Conservation (phyloP, 1,140 invertebrate genomes). For the Drosophila suzukii region DNA sequence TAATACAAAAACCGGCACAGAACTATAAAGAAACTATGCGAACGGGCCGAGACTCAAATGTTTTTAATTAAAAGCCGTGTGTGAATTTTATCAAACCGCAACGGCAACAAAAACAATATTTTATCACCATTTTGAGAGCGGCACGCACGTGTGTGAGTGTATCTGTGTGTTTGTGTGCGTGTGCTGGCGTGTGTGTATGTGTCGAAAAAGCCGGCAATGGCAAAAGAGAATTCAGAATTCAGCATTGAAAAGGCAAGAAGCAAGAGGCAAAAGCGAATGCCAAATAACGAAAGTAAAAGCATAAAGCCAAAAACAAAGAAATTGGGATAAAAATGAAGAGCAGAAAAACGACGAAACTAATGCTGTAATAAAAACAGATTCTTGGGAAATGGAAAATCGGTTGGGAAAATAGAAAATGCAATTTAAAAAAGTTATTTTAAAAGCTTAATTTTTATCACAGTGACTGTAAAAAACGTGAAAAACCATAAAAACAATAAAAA, state of each 20-base stretch:
- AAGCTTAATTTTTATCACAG: too few species aligned
- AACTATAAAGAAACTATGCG: constrained; percentile 44
- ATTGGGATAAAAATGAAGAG: constrained; percentile 19
- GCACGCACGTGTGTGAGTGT: constrained; percentile 34
- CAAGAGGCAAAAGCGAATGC: constrained; percentile 45
- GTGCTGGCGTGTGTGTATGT: constrained; percentile 44
- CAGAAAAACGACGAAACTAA: constrained; percentile 10
- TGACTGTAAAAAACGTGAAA: too few species aligned
- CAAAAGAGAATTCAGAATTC: constrained; percentile 51
- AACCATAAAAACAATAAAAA: too few species aligned
- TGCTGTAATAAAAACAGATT: constrained; percentile 13
- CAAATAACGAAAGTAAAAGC: constrained; percentile 77
- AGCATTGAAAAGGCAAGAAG: constrained; percentile 51
- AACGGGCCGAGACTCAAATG: constrained; percentile 29
- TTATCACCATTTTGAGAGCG: constrained; percentile 66
- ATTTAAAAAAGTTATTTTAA: background rate
- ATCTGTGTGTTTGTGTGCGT: constrained; percentile 7
- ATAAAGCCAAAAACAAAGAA: constrained; percentile 39
- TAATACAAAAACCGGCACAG: constrained; percentile 56
- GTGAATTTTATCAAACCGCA: constrained; percentile 66
- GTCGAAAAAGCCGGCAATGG: constrained; percentile 76
- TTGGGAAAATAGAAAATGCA: background rate
- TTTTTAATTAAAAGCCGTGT: constrained; percentile 63
- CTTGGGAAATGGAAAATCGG: constrained; percentile 7
- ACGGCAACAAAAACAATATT: constrained; percentile 45